Evolutionary conservation across 2,888 invertebrate genomes (phyloP), one percentile per base, ranked within the genome.

Genomic region (Euproctis similis): DNA sequence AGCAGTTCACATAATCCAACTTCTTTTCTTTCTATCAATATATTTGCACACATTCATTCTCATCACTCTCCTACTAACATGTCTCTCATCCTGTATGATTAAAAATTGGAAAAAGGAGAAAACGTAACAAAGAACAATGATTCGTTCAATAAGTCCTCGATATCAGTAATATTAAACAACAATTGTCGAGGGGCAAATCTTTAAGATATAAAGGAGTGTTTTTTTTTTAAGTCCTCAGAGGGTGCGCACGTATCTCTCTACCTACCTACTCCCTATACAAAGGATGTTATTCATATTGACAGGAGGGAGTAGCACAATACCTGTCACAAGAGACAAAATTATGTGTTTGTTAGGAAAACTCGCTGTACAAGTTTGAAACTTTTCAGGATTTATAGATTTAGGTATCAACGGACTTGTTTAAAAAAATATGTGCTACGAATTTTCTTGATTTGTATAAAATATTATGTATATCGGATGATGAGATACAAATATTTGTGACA

Each of bases 251-350:
- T 21, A 53, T n/a, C n/a, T n/a, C n/a, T n/a, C n/a, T n/a, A n/a
- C n/a, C n/a, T n/a, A n/a, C n/a, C n/a, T n/a, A n/a, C n/a, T n/a
- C 43, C 50, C 4, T 4, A 13, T 24, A 60, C 53, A 59, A 59
- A 37, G 36, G 50, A 42, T 59, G 53, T 61, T 63, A 63, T 63
- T 53, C 58, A 47, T 56, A 51, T 46, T 42, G 46, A 39, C 53
- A 48, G 41, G 36, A 48, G 47, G 45, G 45, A 28, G 38, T 31
- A 4, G 12, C 34, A 52, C 53, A 48, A 52, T 53, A 37, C 39
- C 53, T 32, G 53, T 45, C 48, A 53, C 37, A 34, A 32, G 31
- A 26, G 36, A 37, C 39, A 41, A 46, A 57, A 57, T 51, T 46
- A 48, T 48, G 45, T 52, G 48, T 48, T 53, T 48, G 49, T 48